phyloP scores from a whole-genome alignment of 2,888 invertebrate genomes.

The Phalangium opilio region DNA sequence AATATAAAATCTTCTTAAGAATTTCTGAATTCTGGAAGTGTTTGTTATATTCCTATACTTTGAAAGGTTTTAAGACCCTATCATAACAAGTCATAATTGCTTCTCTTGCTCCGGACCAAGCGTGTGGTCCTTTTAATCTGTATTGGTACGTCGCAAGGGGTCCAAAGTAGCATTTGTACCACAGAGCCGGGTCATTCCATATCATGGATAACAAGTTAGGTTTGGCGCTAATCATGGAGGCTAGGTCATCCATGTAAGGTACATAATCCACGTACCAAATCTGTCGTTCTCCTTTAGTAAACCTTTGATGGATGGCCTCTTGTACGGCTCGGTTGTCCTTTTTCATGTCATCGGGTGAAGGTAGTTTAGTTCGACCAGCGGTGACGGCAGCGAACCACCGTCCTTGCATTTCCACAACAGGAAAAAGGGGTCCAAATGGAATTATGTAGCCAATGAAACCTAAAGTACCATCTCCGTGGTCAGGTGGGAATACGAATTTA shows the following conservation, averaged over 20 bases:
- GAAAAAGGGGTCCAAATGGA: conserved; percentile 35
- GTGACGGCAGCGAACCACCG: conserved; percentile 31
- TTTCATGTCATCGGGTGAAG: conserved; percentile 11
- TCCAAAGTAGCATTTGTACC: conserved; percentile 26
- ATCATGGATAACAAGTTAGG: conserved; percentile 29
- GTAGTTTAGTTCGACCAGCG: conserved; percentile 19
- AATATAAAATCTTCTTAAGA: too few species aligned
- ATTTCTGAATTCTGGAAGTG: too few species aligned
- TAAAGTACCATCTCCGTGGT: conserved; percentile 28
- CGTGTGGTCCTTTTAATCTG: conserved; percentile 30
- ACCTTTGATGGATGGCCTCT: conserved; percentile 1
- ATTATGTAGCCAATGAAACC: conserved; percentile 34
- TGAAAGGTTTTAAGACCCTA: conserved; percentile 17
- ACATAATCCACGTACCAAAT: too few species aligned
- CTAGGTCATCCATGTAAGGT: too few species aligned
- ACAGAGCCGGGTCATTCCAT: conserved; percentile 23
- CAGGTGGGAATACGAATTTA: conserved; percentile 32
- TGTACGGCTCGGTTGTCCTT: conserved; percentile 8
- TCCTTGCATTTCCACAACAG: conserved; percentile 35
- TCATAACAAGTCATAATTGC: conserved; percentile 28
- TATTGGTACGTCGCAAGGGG: conserved; percentile 31
- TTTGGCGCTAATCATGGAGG: conserved; percentile 11
- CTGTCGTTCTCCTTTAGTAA: too few species aligned
- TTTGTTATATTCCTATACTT: too few species aligned
- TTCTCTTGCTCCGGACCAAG: conserved; percentile 33